A percentile compares a stretch with the other conserved stretches of the same genome.
Evolutionary conservation across 2,888 invertebrate genomes (phyloP).

Genomic region (Apotomis betuletana): DNA sequence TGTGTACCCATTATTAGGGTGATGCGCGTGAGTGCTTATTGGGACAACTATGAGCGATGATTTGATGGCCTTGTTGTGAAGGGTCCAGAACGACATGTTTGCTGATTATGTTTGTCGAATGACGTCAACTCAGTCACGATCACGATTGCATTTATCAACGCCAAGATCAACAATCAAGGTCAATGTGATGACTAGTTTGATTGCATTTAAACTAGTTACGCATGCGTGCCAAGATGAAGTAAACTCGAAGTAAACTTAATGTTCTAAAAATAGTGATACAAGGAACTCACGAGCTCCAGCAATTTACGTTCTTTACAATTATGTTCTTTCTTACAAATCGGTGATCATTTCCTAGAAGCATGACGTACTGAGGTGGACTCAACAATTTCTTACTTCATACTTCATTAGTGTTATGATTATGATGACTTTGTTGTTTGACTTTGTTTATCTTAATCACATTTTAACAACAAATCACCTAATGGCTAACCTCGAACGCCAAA

Average conservation of each 20-base stretch:
- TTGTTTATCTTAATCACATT: no score
- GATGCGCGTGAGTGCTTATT: constrained; percentile 9
- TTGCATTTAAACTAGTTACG: constrained; percentile 1
- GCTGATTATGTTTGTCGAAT: constrained; percentile 3
- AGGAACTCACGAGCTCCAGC: background rate
- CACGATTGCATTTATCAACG: constrained; percentile 12
- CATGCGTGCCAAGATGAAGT: background rate
- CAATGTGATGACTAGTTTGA: background rate
- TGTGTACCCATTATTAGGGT: constrained; percentile 8
- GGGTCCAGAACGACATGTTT: constrained; percentile 12
- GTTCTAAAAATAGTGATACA: no score
- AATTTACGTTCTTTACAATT: background rate
- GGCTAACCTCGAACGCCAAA: no score
- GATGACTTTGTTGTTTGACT: background rate
- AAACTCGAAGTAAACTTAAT: background rate
- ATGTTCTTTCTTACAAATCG: background rate
- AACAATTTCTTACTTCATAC: no score
- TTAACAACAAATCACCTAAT: no score
- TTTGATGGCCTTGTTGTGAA: constrained; percentile 23
- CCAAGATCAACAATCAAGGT: constrained; percentile 22
- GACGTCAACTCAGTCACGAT: constrained; percentile 19
- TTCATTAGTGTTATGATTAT: background rate
- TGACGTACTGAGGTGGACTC: background rate
- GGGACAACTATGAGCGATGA: constrained; percentile 24
- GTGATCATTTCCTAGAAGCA: background rate